phyloP scores from a whole-genome alignment of 2,888 invertebrate genomes.

The Caenorhabditis panamensis region DNA sequence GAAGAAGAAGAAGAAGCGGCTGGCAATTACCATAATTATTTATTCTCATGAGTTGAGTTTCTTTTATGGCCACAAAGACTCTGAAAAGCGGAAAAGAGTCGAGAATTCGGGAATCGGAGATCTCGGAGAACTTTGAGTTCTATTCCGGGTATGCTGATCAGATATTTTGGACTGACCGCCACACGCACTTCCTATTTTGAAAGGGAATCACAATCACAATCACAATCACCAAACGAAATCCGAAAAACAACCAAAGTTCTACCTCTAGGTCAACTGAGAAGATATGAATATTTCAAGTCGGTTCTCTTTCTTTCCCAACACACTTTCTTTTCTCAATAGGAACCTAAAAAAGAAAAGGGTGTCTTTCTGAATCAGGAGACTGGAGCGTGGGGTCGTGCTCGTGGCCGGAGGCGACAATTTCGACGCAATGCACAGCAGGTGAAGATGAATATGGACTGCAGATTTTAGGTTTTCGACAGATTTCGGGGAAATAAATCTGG shows the following conservation, averaged over 20 bases:
- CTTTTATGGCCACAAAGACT: constrained; percentile 2
- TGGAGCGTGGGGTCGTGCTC: too few species aligned
- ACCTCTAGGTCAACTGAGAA: too few species aligned
- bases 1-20: constrained; percentile 19
- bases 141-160: too few species aligned
- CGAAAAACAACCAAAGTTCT: too few species aligned
- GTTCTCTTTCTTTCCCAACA: not conserved
- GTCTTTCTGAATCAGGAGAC: not conserved
- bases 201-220: too few species aligned
- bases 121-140: too few species aligned
- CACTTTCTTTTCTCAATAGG: constrained; percentile 4
- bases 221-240: too few species aligned
- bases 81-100: not conserved
- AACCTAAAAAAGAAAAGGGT: not conserved
- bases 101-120: not conserved
- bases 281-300: too few species aligned
- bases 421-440: constrained; percentile 26
- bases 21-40: constrained; percentile 59
- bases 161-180: too few species aligned
- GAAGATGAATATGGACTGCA: constrained; percentile 24
- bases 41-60: constrained; percentile 39
- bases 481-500: constrained; percentile 2
- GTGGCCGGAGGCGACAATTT: constrained; percentile 42
- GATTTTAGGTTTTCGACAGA: constrained; percentile 3
- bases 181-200: too few species aligned